These are phyloP conservation scores for Alauda arvensis DNA, from an alignment of 2,797 vertebrate genomes.

Conservation along the genomic window DNA sequence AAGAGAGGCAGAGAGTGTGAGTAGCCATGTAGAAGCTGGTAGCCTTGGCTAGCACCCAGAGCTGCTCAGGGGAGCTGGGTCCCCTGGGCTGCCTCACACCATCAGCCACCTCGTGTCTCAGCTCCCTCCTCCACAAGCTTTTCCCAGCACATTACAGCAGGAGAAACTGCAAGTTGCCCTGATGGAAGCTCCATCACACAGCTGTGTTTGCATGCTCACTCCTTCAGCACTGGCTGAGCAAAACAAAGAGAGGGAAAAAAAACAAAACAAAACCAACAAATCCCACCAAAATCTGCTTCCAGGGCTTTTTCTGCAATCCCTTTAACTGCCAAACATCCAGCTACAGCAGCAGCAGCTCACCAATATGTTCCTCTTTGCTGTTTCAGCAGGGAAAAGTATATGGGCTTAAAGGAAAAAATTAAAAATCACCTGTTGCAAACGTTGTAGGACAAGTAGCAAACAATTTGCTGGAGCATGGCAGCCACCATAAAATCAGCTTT, in stretches of 20 bases:
- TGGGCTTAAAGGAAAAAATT: background rate
- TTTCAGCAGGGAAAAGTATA: background rate
- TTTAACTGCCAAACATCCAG: background rate
- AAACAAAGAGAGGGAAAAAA: background rate
- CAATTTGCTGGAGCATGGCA: constrained; percentile 27
- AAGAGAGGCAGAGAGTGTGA: background rate
- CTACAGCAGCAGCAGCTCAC: background rate
- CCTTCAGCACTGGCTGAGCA: background rate
- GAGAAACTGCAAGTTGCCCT: background rate
- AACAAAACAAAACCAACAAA: background rate
- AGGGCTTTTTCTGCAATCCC: background rate
- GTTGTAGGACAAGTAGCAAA: constrained; percentile 24
- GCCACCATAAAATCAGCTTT: constrained; percentile 35
- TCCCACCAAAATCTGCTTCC: background rate
- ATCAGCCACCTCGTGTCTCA: background rate
- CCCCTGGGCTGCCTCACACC: background rate
- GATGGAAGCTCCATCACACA: background rate
- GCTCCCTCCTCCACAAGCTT: background rate
- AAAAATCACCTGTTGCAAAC: constrained; percentile 39
- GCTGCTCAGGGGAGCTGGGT: background rate
- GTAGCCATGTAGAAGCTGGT: background rate
- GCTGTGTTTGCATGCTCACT: background rate
- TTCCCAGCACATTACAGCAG: background rate
- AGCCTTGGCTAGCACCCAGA: background rate
- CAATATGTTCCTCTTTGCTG: background rate